These are phyloP conservation scores for Drosophila obscura DNA, from an alignment of 1,140 invertebrate genomes.

Conservation along the genomic window DNA sequence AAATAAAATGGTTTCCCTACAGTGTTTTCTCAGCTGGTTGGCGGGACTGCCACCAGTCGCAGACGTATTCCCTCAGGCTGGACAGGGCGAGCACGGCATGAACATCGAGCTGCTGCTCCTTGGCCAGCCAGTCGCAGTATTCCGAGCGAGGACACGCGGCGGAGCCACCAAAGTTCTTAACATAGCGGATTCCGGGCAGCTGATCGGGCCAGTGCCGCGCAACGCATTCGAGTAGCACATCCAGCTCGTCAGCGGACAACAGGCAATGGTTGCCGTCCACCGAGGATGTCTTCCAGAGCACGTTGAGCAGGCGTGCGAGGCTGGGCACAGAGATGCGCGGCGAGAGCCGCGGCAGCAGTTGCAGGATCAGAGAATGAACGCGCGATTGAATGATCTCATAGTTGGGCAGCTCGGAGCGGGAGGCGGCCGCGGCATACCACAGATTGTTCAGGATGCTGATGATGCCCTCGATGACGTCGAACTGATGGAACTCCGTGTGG, in stretches of 20 bases:
- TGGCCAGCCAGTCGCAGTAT: conserved; percentile 60
- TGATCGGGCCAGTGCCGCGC: conserved; percentile 62
- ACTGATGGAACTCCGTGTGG: conserved; percentile 77
- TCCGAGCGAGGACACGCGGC: conserved; percentile 46
- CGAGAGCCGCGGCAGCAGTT: conserved; percentile 63
- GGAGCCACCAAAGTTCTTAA: conserved; percentile 61
- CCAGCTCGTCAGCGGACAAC: conserved; percentile 43
- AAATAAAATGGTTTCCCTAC: conserved; percentile 7
- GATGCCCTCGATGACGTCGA: conserved; percentile 79
- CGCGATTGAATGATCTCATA: conserved; percentile 57
- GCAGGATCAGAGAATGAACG: conserved; percentile 59
- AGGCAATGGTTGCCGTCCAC: conserved; percentile 42
- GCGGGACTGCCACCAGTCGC: conserved; percentile 62
- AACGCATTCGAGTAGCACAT: conserved; percentile 61
- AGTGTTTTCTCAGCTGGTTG: not conserved
- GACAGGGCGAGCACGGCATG: conserved; percentile 59
- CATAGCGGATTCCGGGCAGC: conserved; percentile 48
- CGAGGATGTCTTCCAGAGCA: conserved; percentile 64
- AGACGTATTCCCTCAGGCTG: conserved; percentile 66
- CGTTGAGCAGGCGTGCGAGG: conserved; percentile 68
- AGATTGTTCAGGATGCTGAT: conserved; percentile 81
- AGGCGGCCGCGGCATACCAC: conserved; percentile 72
- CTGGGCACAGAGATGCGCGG: conserved; percentile 57
- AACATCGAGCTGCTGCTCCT: conserved; percentile 52
- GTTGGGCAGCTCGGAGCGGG: conserved; percentile 55